A percentile compares a stretch with the other conserved stretches of the same genome.
These are phyloP conservation scores for Galerucella pusilla DNA, from an alignment of 2,888 invertebrate genomes.

Conservation along the genomic window DNA sequence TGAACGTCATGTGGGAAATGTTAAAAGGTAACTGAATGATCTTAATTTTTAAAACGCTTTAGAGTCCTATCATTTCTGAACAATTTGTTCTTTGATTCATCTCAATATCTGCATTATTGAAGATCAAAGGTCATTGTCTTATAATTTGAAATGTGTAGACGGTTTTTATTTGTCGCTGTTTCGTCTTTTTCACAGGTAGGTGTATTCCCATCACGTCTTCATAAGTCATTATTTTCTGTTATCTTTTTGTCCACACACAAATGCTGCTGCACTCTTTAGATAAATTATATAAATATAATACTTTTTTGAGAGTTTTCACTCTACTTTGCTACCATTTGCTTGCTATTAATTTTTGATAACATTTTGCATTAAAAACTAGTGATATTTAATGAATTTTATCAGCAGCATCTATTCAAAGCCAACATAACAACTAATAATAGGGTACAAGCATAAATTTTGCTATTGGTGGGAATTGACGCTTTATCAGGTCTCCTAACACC, in stretches of 20 bases:
- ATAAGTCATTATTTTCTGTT: constrained; percentile 52
- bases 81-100: too few relatives aligned
- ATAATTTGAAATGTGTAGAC: not conserved
- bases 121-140: not conserved
- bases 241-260: constrained; percentile 46
- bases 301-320: constrained; percentile 3
- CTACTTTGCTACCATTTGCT: not conserved
- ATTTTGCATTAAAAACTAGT: constrained; percentile 1
- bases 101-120: too few relatives aligned
- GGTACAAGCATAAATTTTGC: too few relatives aligned
- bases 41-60: too few relatives aligned
- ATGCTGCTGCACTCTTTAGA: constrained; percentile 39
- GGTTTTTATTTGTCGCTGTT: constrained; percentile 1
- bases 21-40: too few relatives aligned
- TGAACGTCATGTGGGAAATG: too few relatives aligned
- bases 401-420: too few relatives aligned
- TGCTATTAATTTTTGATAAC: constrained; percentile 14
- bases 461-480: too few relatives aligned
- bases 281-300: constrained; percentile 34
- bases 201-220: constrained; percentile 26
- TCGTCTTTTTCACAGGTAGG: not conserved
- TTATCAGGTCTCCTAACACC: too few relatives aligned
- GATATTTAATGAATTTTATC: too few relatives aligned
- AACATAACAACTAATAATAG: too few relatives aligned
- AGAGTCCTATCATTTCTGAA: too few relatives aligned